Percentiles rank a stretch among this genome's conserved stretches.
These are phyloP conservation scores for Cygnus atratus DNA, from an alignment of 2,113 vertebrate species.

Conservation along the genomic window DNA sequence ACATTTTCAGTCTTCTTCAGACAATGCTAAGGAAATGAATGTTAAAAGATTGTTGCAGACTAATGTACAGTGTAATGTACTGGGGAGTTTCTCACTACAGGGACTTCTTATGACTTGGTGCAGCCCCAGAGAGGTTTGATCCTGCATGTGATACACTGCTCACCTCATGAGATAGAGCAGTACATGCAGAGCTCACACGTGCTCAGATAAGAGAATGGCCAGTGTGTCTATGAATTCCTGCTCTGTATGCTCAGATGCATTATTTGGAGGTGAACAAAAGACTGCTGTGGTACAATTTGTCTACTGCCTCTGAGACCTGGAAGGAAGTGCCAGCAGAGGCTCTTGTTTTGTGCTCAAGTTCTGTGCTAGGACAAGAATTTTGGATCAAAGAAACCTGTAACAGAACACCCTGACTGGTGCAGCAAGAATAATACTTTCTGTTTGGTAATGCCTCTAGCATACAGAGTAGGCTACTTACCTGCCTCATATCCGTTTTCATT, in stretches of 20 bases:
- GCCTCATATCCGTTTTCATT: background rate
- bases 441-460: background rate
- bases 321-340: background rate
- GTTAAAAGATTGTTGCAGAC: background rate
- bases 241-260: background rate
- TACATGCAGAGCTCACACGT: rapidly evolving
- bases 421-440: background rate
- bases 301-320: background rate
- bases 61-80: background rate
- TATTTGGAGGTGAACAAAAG: background rate
- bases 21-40: background rate
- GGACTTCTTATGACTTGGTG: background rate
- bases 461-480: background rate
- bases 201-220: background rate
- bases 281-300: background rate
- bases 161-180: background rate
- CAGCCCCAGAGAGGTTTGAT: background rate
- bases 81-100: background rate
- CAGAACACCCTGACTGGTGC: background rate
- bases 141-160: background rate
- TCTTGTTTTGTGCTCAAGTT: background rate
- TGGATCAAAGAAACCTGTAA: background rate
- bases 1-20: background rate
- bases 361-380: background rate
- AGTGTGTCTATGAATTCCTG: too few relatives aligned